phyloP scores from a whole-genome alignment of 1,140 invertebrate species.

The Pseudomyrmex flavicornis region DNA sequence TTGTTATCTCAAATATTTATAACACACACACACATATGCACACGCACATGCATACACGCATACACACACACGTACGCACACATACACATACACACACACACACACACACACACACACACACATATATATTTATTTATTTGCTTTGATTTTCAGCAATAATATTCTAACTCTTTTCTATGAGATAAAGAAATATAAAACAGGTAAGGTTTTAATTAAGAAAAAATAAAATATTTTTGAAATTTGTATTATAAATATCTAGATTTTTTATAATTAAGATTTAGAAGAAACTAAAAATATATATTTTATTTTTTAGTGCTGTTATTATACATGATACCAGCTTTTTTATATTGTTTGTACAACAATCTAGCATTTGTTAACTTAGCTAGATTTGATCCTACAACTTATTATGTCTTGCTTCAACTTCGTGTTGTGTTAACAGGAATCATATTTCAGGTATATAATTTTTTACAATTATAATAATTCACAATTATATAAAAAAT shows the following conservation, averaged over 20 bases:
- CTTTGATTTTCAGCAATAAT: constrained; percentile 84
- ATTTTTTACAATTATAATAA: background rate
- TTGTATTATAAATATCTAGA: background rate
- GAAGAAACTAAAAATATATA: constrained; percentile 10
- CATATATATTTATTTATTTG: background rate
- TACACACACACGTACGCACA: no score
- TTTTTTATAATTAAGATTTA: background rate
- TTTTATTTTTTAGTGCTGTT: constrained; percentile 87
- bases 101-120: no score
- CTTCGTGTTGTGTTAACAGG: constrained; percentile 96
- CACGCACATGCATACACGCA: no score
- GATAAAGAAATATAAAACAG: constrained; percentile 86
- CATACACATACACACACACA: no score
- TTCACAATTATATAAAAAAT: background rate
- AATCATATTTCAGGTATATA: constrained; percentile 94
- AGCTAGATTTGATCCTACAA: constrained; percentile 96
- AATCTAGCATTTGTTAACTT: constrained; percentile 97
- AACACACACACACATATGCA: background rate
- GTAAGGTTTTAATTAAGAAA: constrained; percentile 57
- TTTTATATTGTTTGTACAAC: constrained; percentile 97
- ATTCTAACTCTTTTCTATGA: constrained; percentile 85
- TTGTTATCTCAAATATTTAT: background rate
- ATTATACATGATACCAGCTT: constrained; percentile 96
- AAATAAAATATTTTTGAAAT: background rate
- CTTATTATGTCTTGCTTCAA: constrained; percentile 97